These are phyloP conservation scores for Sphenopsis melanotis DNA, from an alignment of 2,797 vertebrate genomes.

Conservation along the genomic window DNA sequence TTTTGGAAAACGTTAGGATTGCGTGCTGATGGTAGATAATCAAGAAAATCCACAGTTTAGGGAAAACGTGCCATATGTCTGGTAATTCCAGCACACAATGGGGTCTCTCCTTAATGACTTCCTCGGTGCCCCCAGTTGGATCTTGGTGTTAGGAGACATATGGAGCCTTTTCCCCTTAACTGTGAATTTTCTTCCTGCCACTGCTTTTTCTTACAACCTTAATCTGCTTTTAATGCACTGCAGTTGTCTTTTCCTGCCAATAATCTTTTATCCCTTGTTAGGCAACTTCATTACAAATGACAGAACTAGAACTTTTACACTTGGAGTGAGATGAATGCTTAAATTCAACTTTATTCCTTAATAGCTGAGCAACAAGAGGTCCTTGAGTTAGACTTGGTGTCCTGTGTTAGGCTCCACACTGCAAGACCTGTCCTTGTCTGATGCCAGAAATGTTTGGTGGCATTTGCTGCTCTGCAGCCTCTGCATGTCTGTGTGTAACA, in stretches of 20 bases:
- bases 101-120: conserved; percentile 72
- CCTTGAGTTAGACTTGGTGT: not conserved
- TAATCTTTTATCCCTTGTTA: conserved; percentile 76
- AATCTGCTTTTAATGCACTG: conserved; percentile 77
- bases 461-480: not conserved
- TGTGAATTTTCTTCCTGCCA: conserved; percentile 64
- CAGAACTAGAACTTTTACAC: not conserved
- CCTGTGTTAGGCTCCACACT: not conserved
- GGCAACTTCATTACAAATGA: conserved; percentile 52
- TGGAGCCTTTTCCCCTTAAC: conserved; percentile 57
- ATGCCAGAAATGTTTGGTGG: not conserved
- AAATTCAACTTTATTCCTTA: conserved; percentile 9
- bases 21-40: conserved; percentile 39
- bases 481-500: not conserved
- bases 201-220: conserved; percentile 70
- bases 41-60: conserved; percentile 47
- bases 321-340: not conserved
- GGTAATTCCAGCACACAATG: conserved; percentile 56
- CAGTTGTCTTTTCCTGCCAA: conserved; percentile 63
- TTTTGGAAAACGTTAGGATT: not conserved
- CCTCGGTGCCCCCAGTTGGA: conserved; percentile 37
- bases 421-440: not conserved
- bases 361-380: not conserved
- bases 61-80: conserved; percentile 67
- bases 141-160: conserved; percentile 60